Evolutionary conservation across 1,140 invertebrate species (phyloP).

Genomic region (Pseudomyrmex sp.): DNA sequence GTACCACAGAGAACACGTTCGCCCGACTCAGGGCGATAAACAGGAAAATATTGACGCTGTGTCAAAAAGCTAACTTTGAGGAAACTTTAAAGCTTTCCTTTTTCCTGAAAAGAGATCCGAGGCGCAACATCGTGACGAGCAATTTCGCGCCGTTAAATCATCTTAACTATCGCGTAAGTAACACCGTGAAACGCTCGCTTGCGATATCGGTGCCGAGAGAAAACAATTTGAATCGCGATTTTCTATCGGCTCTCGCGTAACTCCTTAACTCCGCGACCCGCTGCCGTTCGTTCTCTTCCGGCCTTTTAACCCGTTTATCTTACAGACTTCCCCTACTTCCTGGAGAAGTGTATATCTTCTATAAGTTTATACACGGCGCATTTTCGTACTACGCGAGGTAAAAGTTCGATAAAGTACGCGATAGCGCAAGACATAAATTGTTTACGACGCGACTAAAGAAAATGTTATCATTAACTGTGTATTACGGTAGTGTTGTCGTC

Average conservation of each 20-base stretch:
- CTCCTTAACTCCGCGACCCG: slow-evolving; percentile 15
- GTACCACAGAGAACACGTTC: slow-evolving; percentile 1
- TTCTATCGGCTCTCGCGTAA: slow-evolving; percentile 35
- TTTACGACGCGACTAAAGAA: slow-evolving; percentile 45
- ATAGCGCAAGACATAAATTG: slow-evolving; percentile 39
- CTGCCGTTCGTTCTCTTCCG: slow-evolving; percentile 8
- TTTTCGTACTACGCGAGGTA: slow-evolving; percentile 9
- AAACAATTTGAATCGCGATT: slow-evolving; percentile 53
- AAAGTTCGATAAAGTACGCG: slow-evolving; percentile 28
- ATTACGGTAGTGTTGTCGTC: slow-evolving; percentile 25
- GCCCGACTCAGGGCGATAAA: slow-evolving; percentile 45
- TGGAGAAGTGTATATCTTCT: neutral
- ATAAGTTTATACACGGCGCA: slow-evolving; percentile 24
- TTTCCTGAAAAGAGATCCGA: neutral
- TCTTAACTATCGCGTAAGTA: slow-evolving; percentile 45
- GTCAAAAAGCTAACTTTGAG: slow-evolving; percentile 51
- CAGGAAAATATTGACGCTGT: slow-evolving; percentile 53
- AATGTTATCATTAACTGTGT: slow-evolving; percentile 47
- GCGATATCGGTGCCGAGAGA: slow-evolving; percentile 5
- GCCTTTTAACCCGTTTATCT: slow-evolving; percentile 50
- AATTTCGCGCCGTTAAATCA: slow-evolving; percentile 52
- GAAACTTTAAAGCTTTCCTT: slow-evolving; percentile 12
- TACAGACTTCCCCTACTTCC: slow-evolving; percentile 16
- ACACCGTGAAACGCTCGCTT: slow-evolving; percentile 12
- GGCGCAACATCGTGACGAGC: neutral